Evolutionary conservation across 1,140 invertebrate species (phyloP).

Genomic region (Procambarus virginalis): DNA sequence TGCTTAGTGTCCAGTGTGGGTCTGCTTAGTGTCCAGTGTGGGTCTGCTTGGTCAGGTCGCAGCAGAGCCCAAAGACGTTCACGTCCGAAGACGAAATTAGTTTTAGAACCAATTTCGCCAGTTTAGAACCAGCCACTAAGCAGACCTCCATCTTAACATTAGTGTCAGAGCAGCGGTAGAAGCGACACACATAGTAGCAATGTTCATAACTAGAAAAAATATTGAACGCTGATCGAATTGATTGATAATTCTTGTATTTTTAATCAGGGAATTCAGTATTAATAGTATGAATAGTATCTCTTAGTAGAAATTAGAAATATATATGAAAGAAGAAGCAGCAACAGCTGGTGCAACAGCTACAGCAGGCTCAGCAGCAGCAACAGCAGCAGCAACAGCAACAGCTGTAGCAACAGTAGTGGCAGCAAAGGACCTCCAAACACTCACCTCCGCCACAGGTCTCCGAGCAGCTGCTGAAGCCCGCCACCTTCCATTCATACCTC

Average conservation of each 20-base stretch:
- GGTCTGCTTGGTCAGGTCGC: too few relatives aligned
- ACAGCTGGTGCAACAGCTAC: background rate
- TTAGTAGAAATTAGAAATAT: background rate
- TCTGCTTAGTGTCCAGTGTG: too few relatives aligned
- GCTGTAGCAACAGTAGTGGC: background rate
- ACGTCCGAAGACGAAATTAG: too few relatives aligned
- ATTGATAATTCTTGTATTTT: too few relatives aligned
- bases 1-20: too few relatives aligned
- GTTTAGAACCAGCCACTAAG: too few relatives aligned
- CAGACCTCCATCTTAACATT: background rate
- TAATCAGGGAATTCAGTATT: too few relatives aligned
- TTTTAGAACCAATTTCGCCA: too few relatives aligned
- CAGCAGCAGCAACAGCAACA: background rate
- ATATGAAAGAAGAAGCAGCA: background rate
- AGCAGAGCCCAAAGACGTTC: too few relatives aligned
- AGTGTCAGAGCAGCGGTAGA: background rate
- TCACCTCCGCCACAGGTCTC: constrained; percentile 78
- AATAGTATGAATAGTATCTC: too few relatives aligned
- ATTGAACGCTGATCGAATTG: too few relatives aligned
- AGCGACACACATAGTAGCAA: background rate
- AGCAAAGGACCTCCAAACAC: background rate
- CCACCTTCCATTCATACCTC: constrained; percentile 76
- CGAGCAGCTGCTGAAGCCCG: constrained; percentile 78
- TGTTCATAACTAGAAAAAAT: background rate
- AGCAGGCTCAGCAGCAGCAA: background rate